Base-by-base conservation (phyloP, 2,888 invertebrate genomes). In the Helleia helle region DNA sequence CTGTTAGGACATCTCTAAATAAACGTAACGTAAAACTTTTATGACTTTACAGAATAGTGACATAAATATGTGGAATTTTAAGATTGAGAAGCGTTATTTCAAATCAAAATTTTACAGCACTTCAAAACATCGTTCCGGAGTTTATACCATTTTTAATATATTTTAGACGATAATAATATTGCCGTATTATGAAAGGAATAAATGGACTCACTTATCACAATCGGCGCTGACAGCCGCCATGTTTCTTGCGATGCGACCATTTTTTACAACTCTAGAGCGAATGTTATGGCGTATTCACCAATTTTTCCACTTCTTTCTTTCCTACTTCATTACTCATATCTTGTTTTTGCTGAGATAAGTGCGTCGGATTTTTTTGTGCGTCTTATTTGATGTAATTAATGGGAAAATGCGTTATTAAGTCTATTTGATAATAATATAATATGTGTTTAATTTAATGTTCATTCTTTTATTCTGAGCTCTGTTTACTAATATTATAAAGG, bases 161-260 rank as follows among this genome's bases (percentile, higher is more conserved):
- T 38, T 30, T 13, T 9, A 7, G 14, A 22, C 29, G 15, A 22
- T 12, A 3, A 18, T 29, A 43, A 27, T 42, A 41, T 31, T 29
- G 15, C 7, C 34, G 30, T 25, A 22, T 36, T 38, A 49, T 18
- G 38, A 36, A 38, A 30, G 43, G 38, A 43, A 42, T 36, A 46
- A 51, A 52, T 50, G 42, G 44, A 40, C 42, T 42, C 45, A 50
- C 47, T 49, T 50, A 50, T 49, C 44, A 44, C 50, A 49, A 50
- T 49, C 47, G 44, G 42, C 40, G 36, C 44, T 41, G 51, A 51
- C 48, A 46, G 49, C 38, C 48, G 37, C 47, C n/a, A n/a, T 52
- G 52, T 41, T 46, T 41, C 17, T 47, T 38, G 47, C 31, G 42
- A 43, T 45, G 29, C 28, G 14, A 28, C 40, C 42, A 48, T 46